These are phyloP conservation scores for Thera obeliscata DNA, from an alignment of 2,888 invertebrate species.

Conservation along the genomic window DNA sequence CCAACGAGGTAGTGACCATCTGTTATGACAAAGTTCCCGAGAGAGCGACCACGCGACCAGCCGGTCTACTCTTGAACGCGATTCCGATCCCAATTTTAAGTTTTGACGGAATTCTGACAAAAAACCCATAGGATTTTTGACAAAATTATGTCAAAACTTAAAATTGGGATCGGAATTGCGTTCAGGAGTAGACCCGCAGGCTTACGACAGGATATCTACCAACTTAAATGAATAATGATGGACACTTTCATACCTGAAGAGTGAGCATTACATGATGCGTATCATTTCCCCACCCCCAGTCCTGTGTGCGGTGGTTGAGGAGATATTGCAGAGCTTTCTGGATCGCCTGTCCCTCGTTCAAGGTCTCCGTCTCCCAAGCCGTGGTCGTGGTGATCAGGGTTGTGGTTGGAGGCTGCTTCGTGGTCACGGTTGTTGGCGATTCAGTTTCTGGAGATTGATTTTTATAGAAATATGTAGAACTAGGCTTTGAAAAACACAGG, in stretches of 20 bases:
- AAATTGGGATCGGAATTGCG: no score
- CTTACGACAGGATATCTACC: no score
- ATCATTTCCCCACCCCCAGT: constrained; percentile 94
- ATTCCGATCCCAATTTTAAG: no score
- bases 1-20: no score
- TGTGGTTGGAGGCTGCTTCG: constrained; percentile 56
- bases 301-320: constrained; percentile 88
- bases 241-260: constrained; percentile 84
- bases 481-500: neutral
- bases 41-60: no score
- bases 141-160: no score
- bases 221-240: no score
- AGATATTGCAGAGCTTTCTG: constrained; percentile 90
- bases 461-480: neutral
- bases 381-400: constrained; percentile 64
- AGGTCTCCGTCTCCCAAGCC: constrained; percentile 71
- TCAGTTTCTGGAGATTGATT: constrained; percentile 63
- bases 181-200: no score
- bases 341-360: constrained; percentile 84
- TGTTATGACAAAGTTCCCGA: no score
- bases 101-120: no score
- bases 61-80: no score
- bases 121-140: no score
- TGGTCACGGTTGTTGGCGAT: constrained; percentile 61
- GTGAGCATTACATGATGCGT: constrained; percentile 93